These are phyloP conservation scores for Panonychus citri DNA, from an alignment of 1,140 invertebrate species.

Conservation along the genomic window DNA sequence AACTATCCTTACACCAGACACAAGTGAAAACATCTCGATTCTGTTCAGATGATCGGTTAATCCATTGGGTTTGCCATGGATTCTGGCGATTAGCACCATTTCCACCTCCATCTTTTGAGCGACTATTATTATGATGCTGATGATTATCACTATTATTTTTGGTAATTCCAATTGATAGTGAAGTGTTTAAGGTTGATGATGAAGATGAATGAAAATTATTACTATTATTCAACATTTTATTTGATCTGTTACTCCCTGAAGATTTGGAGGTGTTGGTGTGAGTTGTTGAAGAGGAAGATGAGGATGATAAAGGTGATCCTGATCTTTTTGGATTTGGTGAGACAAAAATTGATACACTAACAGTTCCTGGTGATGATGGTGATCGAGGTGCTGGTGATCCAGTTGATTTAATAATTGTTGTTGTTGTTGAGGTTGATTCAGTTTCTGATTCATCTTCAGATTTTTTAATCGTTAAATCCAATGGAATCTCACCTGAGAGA, in stretches of 20 bases:
- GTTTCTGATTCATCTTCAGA: too few relatives aligned
- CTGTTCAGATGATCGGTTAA: slow-evolving; percentile 74
- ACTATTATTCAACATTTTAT: neutral
- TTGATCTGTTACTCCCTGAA: neutral
- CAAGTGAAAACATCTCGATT: slow-evolving; percentile 81
- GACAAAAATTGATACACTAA: too few relatives aligned
- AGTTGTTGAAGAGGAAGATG: neutral
- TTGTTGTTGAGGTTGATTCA: too few relatives aligned
- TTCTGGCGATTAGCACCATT: slow-evolving; percentile 15
- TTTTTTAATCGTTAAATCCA: too few relatives aligned
- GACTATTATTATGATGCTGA: neutral
- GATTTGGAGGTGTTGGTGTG: neutral
- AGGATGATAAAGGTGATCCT: neutral
- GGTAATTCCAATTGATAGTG: neutral
- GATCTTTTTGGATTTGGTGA: too few relatives aligned
- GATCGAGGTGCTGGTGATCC: too few relatives aligned
- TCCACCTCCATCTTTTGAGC: neutral
- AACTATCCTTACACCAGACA: slow-evolving; percentile 85
- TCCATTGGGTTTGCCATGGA: slow-evolving; percentile 79
- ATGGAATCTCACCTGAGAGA: too few relatives aligned
- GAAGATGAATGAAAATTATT: neutral
- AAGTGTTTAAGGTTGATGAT: neutral
- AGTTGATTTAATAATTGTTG: too few relatives aligned
- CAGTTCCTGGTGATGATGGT: too few relatives aligned
- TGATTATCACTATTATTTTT: neutral